phyloP scores from a whole-genome alignment of 1,140 invertebrate genomes.

The Papilio aristodemus region DNA sequence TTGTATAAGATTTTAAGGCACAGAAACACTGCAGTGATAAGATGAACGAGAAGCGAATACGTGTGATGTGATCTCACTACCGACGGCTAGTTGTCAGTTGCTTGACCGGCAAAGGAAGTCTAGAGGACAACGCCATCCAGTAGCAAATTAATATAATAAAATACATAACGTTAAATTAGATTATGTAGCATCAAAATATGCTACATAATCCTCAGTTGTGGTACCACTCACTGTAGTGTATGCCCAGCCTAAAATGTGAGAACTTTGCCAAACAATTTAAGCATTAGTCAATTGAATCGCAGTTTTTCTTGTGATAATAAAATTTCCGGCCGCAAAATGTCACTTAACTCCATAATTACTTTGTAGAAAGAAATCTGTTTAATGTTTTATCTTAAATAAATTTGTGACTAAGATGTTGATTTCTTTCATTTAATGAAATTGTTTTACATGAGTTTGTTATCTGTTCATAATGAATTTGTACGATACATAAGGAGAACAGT shows the following conservation, averaged over 20 bases:
- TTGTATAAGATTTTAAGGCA: constrained; percentile 9
- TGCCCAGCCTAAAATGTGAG: background rate
- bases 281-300: constrained; percentile 18
- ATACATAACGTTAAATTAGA: too few species aligned
- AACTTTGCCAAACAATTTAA: constrained; percentile 24
- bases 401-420: background rate
- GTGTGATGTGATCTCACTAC: background rate
- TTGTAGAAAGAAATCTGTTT: background rate
- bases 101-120: background rate
- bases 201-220: background rate
- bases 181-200: background rate
- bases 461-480: too few species aligned
- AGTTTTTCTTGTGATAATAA: constrained; percentile 26
- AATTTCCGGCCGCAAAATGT: constrained; percentile 21
- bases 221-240: background rate
- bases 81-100: background rate
- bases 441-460: too few species aligned
- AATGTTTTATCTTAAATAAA: background rate
- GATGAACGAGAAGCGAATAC: background rate
- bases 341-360: constrained; percentile 12
- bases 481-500: too few species aligned
- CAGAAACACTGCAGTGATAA: background rate
- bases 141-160: too few species aligned
- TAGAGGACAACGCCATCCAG: background rate
- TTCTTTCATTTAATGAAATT: background rate